These are phyloP conservation scores for Lycocerus yunnanus DNA, from an alignment of 2,888 invertebrate genomes.

Conservation along the genomic window DNA sequence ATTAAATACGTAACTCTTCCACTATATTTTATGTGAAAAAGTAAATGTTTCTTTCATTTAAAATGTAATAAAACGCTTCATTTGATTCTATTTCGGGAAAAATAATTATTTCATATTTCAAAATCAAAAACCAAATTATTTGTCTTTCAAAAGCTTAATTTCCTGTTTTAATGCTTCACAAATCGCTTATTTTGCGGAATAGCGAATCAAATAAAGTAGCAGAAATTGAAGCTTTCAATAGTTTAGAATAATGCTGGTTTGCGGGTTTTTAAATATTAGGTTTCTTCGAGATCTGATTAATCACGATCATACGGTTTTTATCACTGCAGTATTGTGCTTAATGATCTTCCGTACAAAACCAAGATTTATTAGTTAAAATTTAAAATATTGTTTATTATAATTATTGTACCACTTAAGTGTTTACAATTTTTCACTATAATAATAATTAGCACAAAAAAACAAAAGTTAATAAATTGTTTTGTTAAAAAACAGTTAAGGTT, in stretches of 20 bases:
- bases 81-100: neutral
- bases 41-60: neutral
- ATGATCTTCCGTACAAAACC: neutral
- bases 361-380: neutral
- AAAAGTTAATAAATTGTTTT: too few species aligned
- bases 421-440: neutral
- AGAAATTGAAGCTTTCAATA: neutral
- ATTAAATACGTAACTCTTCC: conserved; percentile 40
- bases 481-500: too few species aligned
- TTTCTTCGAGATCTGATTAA: neutral
- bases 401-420: neutral
- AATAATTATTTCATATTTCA: neutral
- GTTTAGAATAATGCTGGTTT: neutral
- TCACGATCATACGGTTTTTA: neutral
- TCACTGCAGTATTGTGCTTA: neutral
- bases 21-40: conserved; percentile 8
- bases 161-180: neutral
- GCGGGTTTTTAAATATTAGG: neutral
- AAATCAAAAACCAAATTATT: neutral
- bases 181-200: neutral
- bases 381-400: too few species aligned
- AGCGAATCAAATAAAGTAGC: neutral
- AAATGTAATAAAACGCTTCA: neutral
- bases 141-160: neutral
- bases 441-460: too few species aligned